phyloP scores from a whole-genome alignment of 2,797 vertebrate species.

The Lepidocolaptes lacrymiger region DNA sequence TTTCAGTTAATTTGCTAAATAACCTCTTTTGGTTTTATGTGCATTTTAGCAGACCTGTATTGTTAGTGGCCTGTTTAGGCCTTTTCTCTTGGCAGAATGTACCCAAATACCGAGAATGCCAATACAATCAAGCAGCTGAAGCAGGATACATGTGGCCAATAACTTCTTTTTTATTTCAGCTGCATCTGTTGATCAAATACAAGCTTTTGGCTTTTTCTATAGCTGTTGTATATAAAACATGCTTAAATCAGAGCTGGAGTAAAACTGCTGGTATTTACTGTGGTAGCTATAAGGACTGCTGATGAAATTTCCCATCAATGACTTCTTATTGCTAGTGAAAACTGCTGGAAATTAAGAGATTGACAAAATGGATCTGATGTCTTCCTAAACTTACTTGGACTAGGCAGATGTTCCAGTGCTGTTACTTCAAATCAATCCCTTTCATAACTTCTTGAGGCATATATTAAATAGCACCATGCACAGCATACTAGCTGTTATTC shows the following conservation, averaged over 20 bases:
- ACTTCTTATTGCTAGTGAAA: background rate
- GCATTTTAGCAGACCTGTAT: background rate
- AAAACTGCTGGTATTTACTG: background rate
- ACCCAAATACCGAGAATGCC: background rate
- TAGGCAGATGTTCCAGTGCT: background rate
- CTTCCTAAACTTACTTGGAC: background rate
- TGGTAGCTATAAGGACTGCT: background rate
- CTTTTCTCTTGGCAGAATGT: background rate
- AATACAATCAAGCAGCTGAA: background rate
- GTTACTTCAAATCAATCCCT: background rate
- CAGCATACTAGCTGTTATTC: background rate
- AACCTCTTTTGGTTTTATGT: background rate
- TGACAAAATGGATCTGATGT: background rate
- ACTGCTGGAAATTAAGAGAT: background rate
- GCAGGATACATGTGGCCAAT: background rate
- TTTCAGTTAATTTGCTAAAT: background rate
- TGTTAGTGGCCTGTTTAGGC: background rate
- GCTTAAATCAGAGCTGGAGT: background rate
- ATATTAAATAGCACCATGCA: background rate
- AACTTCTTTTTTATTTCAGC: background rate
- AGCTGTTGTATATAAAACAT: background rate
- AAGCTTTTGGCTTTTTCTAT: background rate
- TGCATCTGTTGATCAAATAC: background rate
- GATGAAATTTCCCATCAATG: background rate
- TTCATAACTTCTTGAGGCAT: background rate